Base-by-base conservation (phyloP, 2,113 vertebrate species). In the Ursus arctos region DNA sequence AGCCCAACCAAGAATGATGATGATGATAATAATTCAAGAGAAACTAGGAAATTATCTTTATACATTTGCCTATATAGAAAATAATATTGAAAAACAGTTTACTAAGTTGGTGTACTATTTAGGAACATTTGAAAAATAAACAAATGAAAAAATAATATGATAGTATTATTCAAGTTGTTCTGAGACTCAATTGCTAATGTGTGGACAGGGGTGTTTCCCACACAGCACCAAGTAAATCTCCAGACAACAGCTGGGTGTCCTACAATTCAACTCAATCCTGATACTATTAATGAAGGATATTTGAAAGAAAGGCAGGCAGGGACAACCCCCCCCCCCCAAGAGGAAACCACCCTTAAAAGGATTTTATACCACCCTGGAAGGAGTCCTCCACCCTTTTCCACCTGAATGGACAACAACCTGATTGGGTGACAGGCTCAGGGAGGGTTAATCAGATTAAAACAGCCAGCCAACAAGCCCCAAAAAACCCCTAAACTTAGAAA, bases 111-210 rank as follows among this genome's bases (percentile, higher is more conserved):
- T 91, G 22, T 7, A 53, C 51, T 67, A 65, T 33, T 88, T 74
- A 61, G 12, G 40, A 96, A 63, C 83, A 88, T 94, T 69, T 59
- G 28, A 88, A 89, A 95, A 97, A 18, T 79, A 96, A 92, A 79
- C 28, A 86, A 88, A 79, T 65, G 11, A 93, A 59, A 88, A 92
- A 97, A 67, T 36, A 49, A 18, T 36, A 21, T 47, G 16, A n/a
- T 87, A 26, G 40, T 19, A 65, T 91, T 79, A 55, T 77, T 72
- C 36, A 88, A 88, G 72, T 40, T 2, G 26, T 40, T 49, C 43
- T 82, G 33, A 94, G 40, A 88, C 19, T 61, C 33, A 24, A 43
- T 82, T 63, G 89, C 53, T 26, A 88, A 40, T 14, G 26, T 82
- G 43, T 74, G 53, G 65, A 89, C 33, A 26, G 36, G 40, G 19